Percentiles rank a stretch among this genome's conserved stretches.
Evolutionary conservation across 2,888 invertebrate genomes (phyloP).

Genomic region (Pseudococcus jackbeardsleyi): DNA sequence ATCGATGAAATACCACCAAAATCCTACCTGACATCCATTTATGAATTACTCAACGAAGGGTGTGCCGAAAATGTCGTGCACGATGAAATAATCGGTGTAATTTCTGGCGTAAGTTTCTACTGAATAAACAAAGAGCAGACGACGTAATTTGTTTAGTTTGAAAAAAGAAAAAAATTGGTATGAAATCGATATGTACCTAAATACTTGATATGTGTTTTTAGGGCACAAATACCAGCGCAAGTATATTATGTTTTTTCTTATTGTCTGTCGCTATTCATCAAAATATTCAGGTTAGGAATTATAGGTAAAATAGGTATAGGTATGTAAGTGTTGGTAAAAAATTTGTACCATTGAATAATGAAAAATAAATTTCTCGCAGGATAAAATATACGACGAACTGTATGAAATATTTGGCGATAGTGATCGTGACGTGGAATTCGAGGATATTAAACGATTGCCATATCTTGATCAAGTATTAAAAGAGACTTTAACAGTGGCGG

Average conservation of each 20-base stretch:
- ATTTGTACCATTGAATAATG: not conserved
- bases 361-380: slow-evolving; percentile 36
- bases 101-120: not conserved
- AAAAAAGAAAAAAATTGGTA: not conserved
- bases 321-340: not conserved
- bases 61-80: not conserved
- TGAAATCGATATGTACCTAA: not conserved
- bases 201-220: not conserved
- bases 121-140: too few species aligned
- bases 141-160: not conserved
- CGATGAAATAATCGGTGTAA: slow-evolving; percentile 1
- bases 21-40: not conserved
- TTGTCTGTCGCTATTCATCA: not conserved
- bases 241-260: not conserved
- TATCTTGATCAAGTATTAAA: slow-evolving; percentile 67
- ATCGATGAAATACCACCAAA: not conserved
- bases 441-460: slow-evolving; percentile 70
- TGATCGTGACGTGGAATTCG: slow-evolving; percentile 70
- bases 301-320: too few species aligned
- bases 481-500: too few species aligned
- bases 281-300: not conserved
- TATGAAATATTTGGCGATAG: slow-evolving; percentile 66
- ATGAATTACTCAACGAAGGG: not conserved
- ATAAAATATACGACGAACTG: slow-evolving; percentile 66
- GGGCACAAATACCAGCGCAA: not conserved